phyloP scores from a whole-genome alignment of 2,888 invertebrate species.

The Mystacides longicornis region DNA sequence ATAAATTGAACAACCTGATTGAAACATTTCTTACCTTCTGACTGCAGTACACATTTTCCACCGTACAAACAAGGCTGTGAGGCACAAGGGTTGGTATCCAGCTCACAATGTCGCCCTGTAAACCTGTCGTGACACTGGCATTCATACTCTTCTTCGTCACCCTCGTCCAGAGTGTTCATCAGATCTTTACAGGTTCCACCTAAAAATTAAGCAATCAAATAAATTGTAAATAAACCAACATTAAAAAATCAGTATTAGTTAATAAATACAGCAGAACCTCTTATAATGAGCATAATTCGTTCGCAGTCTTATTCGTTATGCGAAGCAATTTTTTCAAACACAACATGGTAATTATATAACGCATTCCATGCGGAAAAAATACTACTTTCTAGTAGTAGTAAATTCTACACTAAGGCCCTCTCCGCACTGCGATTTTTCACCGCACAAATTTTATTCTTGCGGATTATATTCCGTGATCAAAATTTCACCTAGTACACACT shows the following conservation, averaged over 20 bases:
- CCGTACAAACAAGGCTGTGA: slow-evolving; percentile 81
- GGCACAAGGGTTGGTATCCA: slow-evolving; percentile 84
- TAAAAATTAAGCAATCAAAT: too few species aligned
- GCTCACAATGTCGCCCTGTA: slow-evolving; percentile 71
- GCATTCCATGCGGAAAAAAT: too few species aligned
- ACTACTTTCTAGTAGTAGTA: too few species aligned
- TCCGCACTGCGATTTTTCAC: too few species aligned
- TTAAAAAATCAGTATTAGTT: neutral
- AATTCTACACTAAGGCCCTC: too few species aligned
- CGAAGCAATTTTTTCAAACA: too few species aligned
- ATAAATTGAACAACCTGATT: too few species aligned
- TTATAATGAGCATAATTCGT: neutral
- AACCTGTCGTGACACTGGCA: slow-evolving; percentile 76
- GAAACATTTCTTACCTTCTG: slow-evolving; percentile 35
- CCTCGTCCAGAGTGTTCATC: slow-evolving; percentile 36
- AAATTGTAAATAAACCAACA: slow-evolving; percentile 4
- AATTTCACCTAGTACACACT: too few species aligned
- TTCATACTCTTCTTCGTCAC: slow-evolving; percentile 52
- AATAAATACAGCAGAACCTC: neutral
- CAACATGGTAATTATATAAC: too few species aligned
- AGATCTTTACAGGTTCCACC: slow-evolving; percentile 57
- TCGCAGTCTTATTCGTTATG: too few species aligned
- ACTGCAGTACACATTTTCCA: slow-evolving; percentile 58
- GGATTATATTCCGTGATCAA: too few species aligned
- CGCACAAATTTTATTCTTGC: too few species aligned